These are phyloP conservation scores for Leucozona laternaria DNA, from an alignment of 2,888 invertebrate species.

Conservation along the genomic window DNA sequence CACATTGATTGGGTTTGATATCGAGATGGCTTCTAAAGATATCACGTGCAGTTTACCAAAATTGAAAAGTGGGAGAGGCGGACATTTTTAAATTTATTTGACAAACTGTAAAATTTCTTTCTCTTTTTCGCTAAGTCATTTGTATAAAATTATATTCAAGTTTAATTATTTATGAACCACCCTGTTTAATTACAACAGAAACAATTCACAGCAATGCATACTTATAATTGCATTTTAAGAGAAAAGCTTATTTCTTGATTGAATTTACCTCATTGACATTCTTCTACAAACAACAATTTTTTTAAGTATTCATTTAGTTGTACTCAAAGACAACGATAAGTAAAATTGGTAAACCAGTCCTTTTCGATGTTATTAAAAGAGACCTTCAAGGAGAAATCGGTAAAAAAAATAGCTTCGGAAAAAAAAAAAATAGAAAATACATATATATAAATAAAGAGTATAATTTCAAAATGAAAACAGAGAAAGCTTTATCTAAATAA, in stretches of 20 bases:
- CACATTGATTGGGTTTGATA: too few species aligned
- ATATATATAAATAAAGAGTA: not conserved
- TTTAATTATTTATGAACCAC: not conserved
- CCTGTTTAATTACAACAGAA: not conserved
- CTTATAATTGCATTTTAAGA: not conserved
- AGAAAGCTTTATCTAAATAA: slow-evolving; percentile 12
- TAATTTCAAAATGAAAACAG: slow-evolving; percentile 14
- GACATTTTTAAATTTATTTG: too few species aligned
- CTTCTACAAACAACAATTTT: not conserved
- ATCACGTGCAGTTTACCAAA: too few species aligned
- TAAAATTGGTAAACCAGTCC: not conserved
- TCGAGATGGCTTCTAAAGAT: too few species aligned
- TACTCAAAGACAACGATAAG: slow-evolving; percentile 11
- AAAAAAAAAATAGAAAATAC: not conserved
- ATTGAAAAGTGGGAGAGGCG: too few species aligned
- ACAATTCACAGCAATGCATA: not conserved
- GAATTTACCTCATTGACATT: slow-evolving; percentile 6
- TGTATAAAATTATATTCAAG: too few species aligned
- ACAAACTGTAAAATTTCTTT: too few species aligned
- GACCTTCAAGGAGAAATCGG: not conserved
- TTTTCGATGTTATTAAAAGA: not conserved
- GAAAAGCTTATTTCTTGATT: slow-evolving; percentile 7
- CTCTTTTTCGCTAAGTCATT: too few species aligned
- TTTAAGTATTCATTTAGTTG: not conserved
- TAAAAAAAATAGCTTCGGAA: not conserved